These are phyloP conservation scores for Galerucella calmariensis DNA, from an alignment of 2,888 invertebrate species.

Conservation along the genomic window DNA sequence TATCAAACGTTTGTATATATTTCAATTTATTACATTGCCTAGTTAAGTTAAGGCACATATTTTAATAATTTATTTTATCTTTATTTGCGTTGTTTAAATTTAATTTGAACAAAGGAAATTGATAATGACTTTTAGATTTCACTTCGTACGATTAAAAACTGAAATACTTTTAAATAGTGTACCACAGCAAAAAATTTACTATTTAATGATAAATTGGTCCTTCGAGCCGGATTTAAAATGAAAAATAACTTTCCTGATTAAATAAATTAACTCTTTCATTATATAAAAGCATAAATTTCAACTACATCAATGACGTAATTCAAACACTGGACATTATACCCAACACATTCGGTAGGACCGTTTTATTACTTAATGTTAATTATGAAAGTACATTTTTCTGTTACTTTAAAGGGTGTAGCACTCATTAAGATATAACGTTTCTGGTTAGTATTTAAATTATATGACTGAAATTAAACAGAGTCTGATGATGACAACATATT, in stretches of 20 bases:
- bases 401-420: constrained; percentile 16
- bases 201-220: too few species aligned
- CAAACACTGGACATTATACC: constrained; percentile 13
- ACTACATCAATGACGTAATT: constrained; percentile 12
- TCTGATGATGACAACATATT: not conserved
- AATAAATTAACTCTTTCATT: not conserved
- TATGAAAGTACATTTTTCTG: constrained; percentile 18
- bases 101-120: constrained; percentile 1
- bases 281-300: not conserved
- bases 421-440: not conserved
- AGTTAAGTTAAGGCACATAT: not conserved
- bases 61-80: constrained; percentile 2
- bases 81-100: constrained; percentile 1
- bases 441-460: constrained; percentile 1
- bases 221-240: too few species aligned
- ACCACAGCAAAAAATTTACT: too few species aligned
- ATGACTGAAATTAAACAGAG: not conserved
- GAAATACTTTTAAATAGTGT: too few species aligned
- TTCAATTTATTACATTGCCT: not conserved
- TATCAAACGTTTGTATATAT: not conserved
- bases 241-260: not conserved
- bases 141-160: not conserved
- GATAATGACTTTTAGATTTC: not conserved
- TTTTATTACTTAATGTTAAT: constrained; percentile 24
- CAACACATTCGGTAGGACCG: constrained; percentile 14